A percentile compares a stretch with the other conserved stretches of the same genome.
phyloP scores from a whole-genome alignment of 2,888 invertebrate genomes.

The Dynastes grantii region DNA sequence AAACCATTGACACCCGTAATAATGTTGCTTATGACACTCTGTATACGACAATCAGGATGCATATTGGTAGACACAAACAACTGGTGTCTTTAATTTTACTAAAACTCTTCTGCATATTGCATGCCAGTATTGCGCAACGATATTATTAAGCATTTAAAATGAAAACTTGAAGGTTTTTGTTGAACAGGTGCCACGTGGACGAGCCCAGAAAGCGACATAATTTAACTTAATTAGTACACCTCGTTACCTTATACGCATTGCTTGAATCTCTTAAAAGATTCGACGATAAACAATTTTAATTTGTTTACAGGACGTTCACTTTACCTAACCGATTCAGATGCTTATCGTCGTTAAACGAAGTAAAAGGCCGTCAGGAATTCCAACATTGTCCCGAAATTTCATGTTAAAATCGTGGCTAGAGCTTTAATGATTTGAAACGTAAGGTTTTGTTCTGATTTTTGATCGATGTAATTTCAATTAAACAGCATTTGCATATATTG shows the following conservation, averaged over 20 bases:
- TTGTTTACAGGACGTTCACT: conserved; percentile 31
- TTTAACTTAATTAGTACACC: conserved; percentile 35
- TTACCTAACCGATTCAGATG: conserved; percentile 16
- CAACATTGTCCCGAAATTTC: background rate
- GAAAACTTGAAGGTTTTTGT: conserved; percentile 11
- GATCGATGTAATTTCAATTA: background rate
- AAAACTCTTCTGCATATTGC: conserved; percentile 1
- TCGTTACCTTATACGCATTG: conserved; percentile 25
- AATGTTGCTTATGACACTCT: too few relatives aligned
- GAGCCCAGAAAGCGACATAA: conserved; percentile 13
- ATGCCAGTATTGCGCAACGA: background rate
- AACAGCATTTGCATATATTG: too few relatives aligned
- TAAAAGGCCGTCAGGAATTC: background rate
- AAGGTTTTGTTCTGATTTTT: background rate
- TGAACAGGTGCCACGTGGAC: conserved; percentile 27
- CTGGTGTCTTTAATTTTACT: background rate
- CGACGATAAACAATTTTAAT: conserved; percentile 35
- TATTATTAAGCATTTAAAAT: conserved; percentile 6
- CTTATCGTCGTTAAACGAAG: conserved; percentile 20
- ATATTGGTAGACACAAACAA: background rate
- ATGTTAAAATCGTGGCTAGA: too few relatives aligned
- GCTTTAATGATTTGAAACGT: background rate
- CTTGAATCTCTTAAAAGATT: conserved; percentile 19
- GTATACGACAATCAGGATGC: too few relatives aligned
- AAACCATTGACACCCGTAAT: too few relatives aligned